phyloP scores from a whole-genome alignment of 2,113 vertebrate genomes.

The Cyprinus carpio region DNA sequence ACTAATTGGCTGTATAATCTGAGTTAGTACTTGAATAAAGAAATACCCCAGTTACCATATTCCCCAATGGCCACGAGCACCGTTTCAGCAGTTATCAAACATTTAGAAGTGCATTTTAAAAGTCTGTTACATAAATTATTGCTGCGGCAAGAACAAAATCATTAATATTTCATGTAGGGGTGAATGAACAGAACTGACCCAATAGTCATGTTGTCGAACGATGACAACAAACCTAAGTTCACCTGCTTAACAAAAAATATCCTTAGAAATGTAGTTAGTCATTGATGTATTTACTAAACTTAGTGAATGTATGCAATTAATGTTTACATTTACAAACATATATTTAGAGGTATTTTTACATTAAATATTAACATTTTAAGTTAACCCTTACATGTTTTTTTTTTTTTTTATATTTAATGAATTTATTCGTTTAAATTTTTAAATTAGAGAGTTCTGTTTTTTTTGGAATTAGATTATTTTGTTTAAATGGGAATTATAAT shows the following conservation, averaged over 20 bases:
- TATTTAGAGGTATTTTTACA: not conserved
- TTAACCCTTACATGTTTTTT: no score
- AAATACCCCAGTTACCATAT: not conserved
- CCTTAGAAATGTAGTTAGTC: not conserved
- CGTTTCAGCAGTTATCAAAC: constrained; percentile 31
- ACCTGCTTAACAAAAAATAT: not conserved
- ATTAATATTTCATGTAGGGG: constrained; percentile 23
- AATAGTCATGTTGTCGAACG: not conserved
- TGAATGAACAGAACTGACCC: constrained; percentile 18
- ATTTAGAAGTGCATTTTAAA: constrained; percentile 36
- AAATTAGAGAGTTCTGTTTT: no score
- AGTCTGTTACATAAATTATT: constrained; percentile 39
- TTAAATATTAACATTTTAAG: no score
- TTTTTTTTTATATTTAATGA: no score
- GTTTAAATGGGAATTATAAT: not conserved
- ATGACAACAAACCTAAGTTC: not conserved
- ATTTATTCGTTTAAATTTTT: no score
- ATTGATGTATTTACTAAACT: not conserved
- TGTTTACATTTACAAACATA: not conserved
- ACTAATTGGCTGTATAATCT: not conserved
- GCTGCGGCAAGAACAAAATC: constrained; percentile 18
- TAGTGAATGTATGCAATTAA: not conserved
- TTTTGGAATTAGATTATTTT: no score
- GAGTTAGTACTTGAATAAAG: not conserved
- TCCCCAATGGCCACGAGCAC: not conserved